phyloP scores from a whole-genome alignment of 2,888 invertebrate species.

The Leucozona laternaria region DNA sequence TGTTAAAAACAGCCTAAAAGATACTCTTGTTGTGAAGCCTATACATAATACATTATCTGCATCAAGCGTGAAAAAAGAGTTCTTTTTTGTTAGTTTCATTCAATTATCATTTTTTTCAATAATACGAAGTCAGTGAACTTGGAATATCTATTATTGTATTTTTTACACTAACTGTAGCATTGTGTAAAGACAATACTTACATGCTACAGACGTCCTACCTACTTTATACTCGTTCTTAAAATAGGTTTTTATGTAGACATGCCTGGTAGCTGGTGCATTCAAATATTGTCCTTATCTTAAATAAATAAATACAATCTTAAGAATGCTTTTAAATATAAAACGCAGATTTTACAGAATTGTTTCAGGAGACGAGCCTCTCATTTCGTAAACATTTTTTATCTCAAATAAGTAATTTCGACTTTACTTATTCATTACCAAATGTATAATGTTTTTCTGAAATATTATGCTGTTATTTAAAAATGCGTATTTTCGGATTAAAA shows the following conservation, averaged over 20 bases:
- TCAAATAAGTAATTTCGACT: conserved; percentile 18
- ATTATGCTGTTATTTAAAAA: not conserved
- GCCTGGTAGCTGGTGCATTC: not conserved
- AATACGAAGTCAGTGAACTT: conserved; percentile 2
- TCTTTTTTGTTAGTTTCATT: conserved; percentile 5
- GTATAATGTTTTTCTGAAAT: not conserved
- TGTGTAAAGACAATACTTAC: not conserved
- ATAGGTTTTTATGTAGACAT: not conserved
- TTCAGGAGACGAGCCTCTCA: conserved; percentile 62
- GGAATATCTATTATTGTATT: not conserved
- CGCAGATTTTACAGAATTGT: conserved; percentile 23
- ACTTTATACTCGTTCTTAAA: not conserved
- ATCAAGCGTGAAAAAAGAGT: not conserved
- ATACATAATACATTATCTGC: not conserved
- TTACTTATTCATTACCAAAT: conserved; percentile 9
- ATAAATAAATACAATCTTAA: conserved; percentile 20
- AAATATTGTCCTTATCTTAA: conserved; percentile 43
- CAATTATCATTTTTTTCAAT: not conserved
- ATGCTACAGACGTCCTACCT: too few species aligned
- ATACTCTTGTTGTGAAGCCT: too few species aligned
- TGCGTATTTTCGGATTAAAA: not conserved
- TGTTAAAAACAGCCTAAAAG: too few species aligned
- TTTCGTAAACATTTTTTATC: conserved; percentile 27
- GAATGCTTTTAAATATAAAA: conserved; percentile 2
- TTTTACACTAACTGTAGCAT: not conserved